Conservation (phyloP, 2,797 vertebrate genomes). For the Lepus oiostolus region DNA sequence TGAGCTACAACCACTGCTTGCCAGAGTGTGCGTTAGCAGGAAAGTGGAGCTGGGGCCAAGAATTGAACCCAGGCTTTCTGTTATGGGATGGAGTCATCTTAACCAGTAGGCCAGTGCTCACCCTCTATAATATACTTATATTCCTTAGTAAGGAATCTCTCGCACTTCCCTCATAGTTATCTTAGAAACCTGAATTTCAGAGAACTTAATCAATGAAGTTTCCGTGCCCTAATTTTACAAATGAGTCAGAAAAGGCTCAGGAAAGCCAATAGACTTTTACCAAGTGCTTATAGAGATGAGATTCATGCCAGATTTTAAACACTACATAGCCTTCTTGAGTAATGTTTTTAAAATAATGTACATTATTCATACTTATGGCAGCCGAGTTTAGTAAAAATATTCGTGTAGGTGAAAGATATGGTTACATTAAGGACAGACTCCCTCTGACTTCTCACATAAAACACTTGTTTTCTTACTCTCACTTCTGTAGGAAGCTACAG, state of each 20-base stretch:
- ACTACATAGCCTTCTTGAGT: neutral
- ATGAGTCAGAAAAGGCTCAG: neutral
- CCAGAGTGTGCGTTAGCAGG: too few relatives aligned
- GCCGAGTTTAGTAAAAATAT: neutral
- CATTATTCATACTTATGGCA: neutral
- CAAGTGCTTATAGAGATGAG: neutral
- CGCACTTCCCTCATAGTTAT: neutral
- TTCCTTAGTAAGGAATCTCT: neutral
- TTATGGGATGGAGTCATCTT: too few relatives aligned
- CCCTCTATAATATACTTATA: neutral
- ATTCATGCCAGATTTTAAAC: neutral
- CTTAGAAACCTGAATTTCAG: slow-evolving; percentile 37
- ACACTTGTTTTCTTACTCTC: neutral
- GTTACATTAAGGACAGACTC: neutral
- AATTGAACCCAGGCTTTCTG: too few relatives aligned
- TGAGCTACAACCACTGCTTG: too few relatives aligned
- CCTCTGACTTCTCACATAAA: neutral
- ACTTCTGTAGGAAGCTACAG: neutral
- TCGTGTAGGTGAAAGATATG: neutral
- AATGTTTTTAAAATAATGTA: neutral
- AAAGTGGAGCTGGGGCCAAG: too few relatives aligned
- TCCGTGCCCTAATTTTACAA: neutral
- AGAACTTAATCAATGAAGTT: neutral
- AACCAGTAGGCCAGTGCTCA: too few relatives aligned
- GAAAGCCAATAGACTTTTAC: neutral